A percentile compares a stretch with the other conserved stretches of the same genome.
These are phyloP conservation scores for Clivina fossor DNA, from an alignment of 2,888 invertebrate species.

Conservation along the genomic window DNA sequence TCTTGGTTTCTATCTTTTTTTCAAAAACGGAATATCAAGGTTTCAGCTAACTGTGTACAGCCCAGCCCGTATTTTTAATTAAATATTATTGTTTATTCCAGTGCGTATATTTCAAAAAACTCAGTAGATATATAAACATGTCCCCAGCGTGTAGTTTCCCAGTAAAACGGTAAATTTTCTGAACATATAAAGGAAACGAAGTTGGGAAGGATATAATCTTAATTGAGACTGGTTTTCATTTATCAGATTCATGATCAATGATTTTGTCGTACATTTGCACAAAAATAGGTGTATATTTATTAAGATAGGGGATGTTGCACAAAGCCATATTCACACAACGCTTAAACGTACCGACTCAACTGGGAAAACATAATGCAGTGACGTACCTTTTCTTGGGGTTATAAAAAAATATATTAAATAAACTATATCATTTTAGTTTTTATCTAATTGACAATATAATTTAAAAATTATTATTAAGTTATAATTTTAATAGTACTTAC, in stretches of 20 bases:
- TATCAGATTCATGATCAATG: constrained; percentile 6
- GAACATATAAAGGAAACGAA: no score
- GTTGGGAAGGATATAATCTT: constrained; percentile 12
- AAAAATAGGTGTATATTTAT: constrained; percentile 20
- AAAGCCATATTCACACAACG: constrained; percentile 1
- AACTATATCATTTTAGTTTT: neutral
- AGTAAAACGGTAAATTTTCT: no score
- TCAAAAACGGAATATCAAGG: no score
- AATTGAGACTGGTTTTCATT: constrained; percentile 12
- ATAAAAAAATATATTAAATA: neutral
- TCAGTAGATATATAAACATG: no score
- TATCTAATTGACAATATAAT: neutral
- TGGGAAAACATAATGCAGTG: neutral
- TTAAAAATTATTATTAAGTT: no score
- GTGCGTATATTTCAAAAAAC: no score
- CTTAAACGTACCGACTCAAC: neutral
- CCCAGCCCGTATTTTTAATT: no score
- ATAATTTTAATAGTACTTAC: no score
- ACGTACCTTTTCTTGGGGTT: neutral
- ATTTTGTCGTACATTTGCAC: constrained; percentile 14
- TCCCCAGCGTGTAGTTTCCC: no score
- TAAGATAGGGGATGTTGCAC: constrained; percentile 15
- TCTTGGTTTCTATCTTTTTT: no score
- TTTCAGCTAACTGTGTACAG: no score
- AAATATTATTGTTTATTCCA: no score